phyloP scores from a whole-genome alignment of 2,888 invertebrate genomes.

The Chaitophorus viminalis region DNA sequence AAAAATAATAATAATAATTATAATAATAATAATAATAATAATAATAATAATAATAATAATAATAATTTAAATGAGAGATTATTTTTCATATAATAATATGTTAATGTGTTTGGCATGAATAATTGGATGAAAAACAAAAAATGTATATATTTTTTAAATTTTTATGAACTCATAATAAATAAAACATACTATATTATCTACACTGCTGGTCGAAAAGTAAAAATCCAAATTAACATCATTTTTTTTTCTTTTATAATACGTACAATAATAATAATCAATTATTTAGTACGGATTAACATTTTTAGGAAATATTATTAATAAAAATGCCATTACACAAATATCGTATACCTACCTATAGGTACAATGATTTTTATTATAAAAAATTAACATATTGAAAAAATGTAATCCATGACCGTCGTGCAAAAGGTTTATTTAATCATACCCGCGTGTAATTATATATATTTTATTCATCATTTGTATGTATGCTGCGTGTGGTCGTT shows the following conservation, averaged over 20 bases:
- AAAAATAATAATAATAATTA: not conserved
- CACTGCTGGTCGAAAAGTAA: not conserved
- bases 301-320: not conserved
- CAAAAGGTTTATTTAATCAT: not conserved
- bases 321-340: not conserved
- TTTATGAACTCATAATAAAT: not conserved
- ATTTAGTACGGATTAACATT: not conserved
- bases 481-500: constrained; percentile 5
- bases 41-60: not conserved
- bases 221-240: not conserved
- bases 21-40: not conserved
- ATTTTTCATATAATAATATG: not conserved
- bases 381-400: constrained; percentile 7
- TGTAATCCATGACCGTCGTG: not conserved
- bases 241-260: not conserved
- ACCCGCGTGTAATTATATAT: not conserved
- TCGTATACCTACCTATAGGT: too few species aligned
- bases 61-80: not conserved
- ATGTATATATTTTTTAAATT: not conserved
- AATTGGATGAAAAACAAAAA: not conserved
- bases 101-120: not conserved
- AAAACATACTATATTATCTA: not conserved
- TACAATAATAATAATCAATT: constrained; percentile 14
- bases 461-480: constrained; percentile 13
- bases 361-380: not conserved